Evolutionary conservation across 1,140 invertebrate species (phyloP).

Genomic region (Muscidifurax raptorellus): DNA sequence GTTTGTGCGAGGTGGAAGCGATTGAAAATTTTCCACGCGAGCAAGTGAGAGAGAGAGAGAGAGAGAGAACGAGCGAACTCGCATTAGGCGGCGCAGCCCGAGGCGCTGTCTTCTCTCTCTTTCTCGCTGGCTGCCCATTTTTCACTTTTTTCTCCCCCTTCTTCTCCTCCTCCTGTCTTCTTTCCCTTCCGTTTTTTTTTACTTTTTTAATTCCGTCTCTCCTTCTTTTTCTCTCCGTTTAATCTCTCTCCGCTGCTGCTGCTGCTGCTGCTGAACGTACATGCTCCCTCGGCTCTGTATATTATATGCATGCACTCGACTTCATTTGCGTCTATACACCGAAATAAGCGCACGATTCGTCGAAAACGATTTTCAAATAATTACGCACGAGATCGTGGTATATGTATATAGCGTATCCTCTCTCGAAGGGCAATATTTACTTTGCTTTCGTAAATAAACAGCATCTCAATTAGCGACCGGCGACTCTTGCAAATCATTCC

Average conservation of each 20-base stretch:
- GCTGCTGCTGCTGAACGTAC: constrained; percentile 4
- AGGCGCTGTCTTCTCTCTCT: constrained; percentile 64
- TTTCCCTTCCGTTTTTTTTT: constrained; percentile 68
- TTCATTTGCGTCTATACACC: background rate
- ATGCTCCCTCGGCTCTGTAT: constrained; percentile 37
- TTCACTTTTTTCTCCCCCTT: constrained; percentile 71
- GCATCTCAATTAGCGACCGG: too few species aligned
- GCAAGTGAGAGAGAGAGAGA: constrained; percentile 8
- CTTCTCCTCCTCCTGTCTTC: constrained; percentile 51
- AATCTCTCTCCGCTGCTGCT: constrained; percentile 37
- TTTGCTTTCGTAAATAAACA: background rate
- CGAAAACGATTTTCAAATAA: background rate
- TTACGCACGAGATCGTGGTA: background rate
- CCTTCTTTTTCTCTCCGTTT: constrained; percentile 43
- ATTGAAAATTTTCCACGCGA: constrained; percentile 54
- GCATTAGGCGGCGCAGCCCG: constrained; percentile 66
- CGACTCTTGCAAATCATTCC: too few species aligned
- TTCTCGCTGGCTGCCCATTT: constrained; percentile 72
- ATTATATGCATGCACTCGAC: too few species aligned
- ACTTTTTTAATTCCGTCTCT: constrained; percentile 54
- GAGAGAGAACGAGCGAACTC: constrained; percentile 63
- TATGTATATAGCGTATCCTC: too few species aligned
- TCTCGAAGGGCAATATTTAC: background rate
- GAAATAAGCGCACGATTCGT: background rate
- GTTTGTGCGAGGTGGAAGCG: constrained; percentile 23